Evolutionary conservation across 2,113 vertebrate species (phyloP), one percentile per base, ranked within the genome.

Genomic region (Pontoporia blainvillei): DNA sequence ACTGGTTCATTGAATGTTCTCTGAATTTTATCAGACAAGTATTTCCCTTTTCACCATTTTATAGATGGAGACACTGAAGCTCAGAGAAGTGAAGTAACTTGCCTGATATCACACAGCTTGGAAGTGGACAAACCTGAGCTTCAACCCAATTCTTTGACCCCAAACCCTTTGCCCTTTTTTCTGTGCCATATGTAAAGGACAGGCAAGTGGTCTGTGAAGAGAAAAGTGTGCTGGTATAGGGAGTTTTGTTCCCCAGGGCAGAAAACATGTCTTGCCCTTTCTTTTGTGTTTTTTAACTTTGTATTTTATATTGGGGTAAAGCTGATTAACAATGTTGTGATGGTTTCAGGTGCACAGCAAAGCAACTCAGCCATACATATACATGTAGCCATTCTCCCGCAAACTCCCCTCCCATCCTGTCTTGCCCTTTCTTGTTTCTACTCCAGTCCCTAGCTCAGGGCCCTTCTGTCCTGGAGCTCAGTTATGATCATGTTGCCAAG

Each of bases 71-170:
- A 66, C 34, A 36, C 20, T 41, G 41, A 84, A 85, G 27, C 41
- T 94, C 89, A 89, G 69, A 73, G 84, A 93, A 66, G 44, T 34
- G 25, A 87, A 95, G 57, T 31, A 27, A 78, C 62, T 79, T 94
- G 49, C 44, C 27, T 81, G 62, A 84, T 39, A 69, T 54, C 64
- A 79, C 57, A 72, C 25, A 93, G 54, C 31, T 62, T 90, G 71
- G 36, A 93, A 75, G 46, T 31, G 13, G 76, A 36, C 73, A 92
- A 95, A 90, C 23, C 49, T 83, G n/a, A 71, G 34, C 69, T 39
- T 49, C n/a, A 5, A 61, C 25, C 46, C 46, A 71, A 23, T 6
- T 81, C 64, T 85, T 84, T 84, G 27, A 90, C 23, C 44, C n/a
- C 44, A 46, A 73, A 36, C 8, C 8, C 31, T 82, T 85, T 54